phyloP scores from a whole-genome alignment of 2,113 vertebrate species.

The Ctenomys sociabilis region DNA sequence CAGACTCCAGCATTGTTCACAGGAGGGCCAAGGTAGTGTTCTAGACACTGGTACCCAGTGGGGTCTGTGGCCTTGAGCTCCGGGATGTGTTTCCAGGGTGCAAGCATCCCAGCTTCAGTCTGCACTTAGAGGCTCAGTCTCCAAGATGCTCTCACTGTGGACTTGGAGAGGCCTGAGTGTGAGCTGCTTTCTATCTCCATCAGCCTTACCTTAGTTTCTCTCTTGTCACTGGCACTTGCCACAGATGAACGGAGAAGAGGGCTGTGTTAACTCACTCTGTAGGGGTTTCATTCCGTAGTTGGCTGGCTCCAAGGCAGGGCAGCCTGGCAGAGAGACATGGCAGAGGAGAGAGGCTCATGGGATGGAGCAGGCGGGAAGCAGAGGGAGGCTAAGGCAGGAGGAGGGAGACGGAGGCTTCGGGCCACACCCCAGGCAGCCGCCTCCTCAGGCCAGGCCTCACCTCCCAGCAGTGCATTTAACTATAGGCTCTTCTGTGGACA shows the following conservation, averaged over 20 bases:
- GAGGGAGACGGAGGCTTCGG: neutral
- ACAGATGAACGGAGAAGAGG: neutral
- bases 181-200: neutral
- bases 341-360: neutral
- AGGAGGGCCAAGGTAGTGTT: rapidly evolving
- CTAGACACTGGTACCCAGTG: neutral
- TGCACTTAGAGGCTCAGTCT: neutral
- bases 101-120: neutral
- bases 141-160: neutral
- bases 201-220: neutral
- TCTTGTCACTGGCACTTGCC: neutral
- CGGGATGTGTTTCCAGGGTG: neutral
- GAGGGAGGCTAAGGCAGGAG: neutral
- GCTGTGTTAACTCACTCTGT: neutral
- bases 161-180: neutral
- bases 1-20: too few relatives aligned
- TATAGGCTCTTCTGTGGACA: too few relatives aligned
- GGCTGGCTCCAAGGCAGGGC: too few relatives aligned
- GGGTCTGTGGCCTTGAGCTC: neutral
- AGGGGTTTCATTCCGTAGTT: neutral
- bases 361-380: neutral
- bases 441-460: neutral
- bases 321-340: neutral
- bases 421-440: neutral
- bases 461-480: neutral